A percentile compares a stretch with the other conserved stretches of the same genome.
phyloP scores from a whole-genome alignment of 1,140 invertebrate species.

The Ceratosolen solmsi region DNA sequence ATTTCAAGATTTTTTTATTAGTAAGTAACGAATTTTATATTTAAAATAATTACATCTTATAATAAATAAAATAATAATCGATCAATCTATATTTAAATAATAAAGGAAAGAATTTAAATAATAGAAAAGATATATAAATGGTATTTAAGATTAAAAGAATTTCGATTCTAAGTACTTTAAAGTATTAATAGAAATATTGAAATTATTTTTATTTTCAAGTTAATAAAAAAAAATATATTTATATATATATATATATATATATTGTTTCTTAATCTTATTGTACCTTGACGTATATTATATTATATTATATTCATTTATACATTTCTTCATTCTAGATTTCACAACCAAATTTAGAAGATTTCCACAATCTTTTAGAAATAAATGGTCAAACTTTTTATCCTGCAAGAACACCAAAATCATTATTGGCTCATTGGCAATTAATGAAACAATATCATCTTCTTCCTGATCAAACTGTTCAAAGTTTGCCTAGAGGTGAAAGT shows the following conservation, averaged over 20 bases:
- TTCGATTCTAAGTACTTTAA: no score
- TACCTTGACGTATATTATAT: no score
- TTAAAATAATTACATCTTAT: no score
- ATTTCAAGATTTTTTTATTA: no score
- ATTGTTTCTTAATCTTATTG: no score
- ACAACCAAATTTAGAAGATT: slow-evolving; percentile 83
- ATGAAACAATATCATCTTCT: slow-evolving; percentile 95
- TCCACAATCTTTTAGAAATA: slow-evolving; percentile 90
- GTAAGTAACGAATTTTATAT: no score
- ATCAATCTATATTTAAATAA: no score
- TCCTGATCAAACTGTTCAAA: slow-evolving; percentile 88
- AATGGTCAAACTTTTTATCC: slow-evolving; percentile 90
- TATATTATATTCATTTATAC: slow-evolving; percentile 1
- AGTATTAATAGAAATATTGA: neutral
- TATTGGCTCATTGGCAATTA: slow-evolving; percentile 92
- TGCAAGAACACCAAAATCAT: slow-evolving; percentile 87
- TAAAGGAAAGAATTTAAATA: no score
- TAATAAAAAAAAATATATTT: neutral
- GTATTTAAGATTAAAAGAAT: no score
- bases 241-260: neutral
- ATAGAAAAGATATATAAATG: no score
- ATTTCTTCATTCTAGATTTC: slow-evolving; percentile 69
- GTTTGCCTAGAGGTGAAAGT: slow-evolving; percentile 79
- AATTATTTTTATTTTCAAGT: neutral
- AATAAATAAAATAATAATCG: no score